Conservation (phyloP, 2,888 invertebrate species). For the Ophion obscuratus region DNA sequence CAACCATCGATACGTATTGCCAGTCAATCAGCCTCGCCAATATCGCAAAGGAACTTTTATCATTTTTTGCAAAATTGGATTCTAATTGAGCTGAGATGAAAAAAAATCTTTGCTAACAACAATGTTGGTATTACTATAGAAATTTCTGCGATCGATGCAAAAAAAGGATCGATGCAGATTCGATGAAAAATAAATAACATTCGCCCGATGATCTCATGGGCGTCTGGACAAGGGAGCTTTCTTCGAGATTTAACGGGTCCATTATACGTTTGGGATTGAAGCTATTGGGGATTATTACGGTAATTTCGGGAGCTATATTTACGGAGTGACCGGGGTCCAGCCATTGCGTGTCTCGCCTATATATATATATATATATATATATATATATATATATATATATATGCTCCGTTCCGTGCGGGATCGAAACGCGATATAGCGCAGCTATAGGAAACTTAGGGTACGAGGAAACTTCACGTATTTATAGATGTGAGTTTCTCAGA, state of each 20-base stretch:
- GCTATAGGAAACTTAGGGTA: conserved; percentile 44
- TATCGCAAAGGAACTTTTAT: too few species aligned
- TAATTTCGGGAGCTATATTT: conserved; percentile 63
- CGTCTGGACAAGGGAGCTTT: conserved; percentile 28
- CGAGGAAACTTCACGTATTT: conserved; percentile 52
- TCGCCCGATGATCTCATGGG: conserved; percentile 30
- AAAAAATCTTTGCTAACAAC: too few species aligned
- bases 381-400: background rate
- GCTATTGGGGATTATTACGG: conserved; percentile 56
- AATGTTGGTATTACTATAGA: too few species aligned
- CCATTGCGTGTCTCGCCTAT: conserved; percentile 2
- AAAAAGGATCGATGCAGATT: background rate
- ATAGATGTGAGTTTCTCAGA: conserved; percentile 54
- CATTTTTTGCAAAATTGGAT: too few species aligned
- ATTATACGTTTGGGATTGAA: conserved; percentile 49
- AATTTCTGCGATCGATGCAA: too few species aligned
- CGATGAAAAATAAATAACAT: background rate
- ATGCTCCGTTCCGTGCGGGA: conserved; percentile 1
- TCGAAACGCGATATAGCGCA: conserved; percentile 27
- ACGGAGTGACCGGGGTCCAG: conserved; percentile 54
- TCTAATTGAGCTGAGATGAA: too few species aligned
- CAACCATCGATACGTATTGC: too few species aligned
- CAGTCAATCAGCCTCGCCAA: too few species aligned
- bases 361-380: background rate
- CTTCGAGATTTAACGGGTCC: conserved; percentile 43